Percentiles rank a stretch among this genome's conserved stretches.
Evolutionary conservation across 1,140 invertebrate genomes (phyloP).

Genomic region (Bathynomus jamesi): DNA sequence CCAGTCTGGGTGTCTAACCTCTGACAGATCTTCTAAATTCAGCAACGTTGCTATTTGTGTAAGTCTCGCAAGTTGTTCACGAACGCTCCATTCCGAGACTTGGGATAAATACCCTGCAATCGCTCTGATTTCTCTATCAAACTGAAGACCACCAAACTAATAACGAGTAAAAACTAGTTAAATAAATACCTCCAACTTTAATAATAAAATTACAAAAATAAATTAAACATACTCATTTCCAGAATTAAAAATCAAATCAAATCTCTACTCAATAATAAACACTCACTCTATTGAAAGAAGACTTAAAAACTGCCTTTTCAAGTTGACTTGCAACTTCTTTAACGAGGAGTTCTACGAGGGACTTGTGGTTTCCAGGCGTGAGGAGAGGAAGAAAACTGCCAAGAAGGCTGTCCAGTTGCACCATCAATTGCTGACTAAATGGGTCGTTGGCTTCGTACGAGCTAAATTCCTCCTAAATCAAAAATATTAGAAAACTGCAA

Average conservation of each 20-base stretch:
- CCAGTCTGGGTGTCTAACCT: conserved; percentile 45
- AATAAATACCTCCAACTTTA: conserved; percentile 15
- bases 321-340: conserved; percentile 73
- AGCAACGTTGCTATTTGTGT: conserved; percentile 86
- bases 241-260: not conserved
- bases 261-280: no score
- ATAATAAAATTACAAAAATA: not conserved
- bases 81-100: conserved; percentile 79
- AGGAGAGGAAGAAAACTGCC: conserved; percentile 68
- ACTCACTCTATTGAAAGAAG: conserved; percentile 45
- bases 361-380: conserved; percentile 70
- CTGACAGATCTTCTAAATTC: conserved; percentile 75
- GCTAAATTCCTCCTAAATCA: conserved; percentile 71
- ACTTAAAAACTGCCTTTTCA: conserved; percentile 78
- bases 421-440: conserved; percentile 75
- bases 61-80: conserved; percentile 83
- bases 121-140: conserved; percentile 87
- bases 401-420: conserved; percentile 71
- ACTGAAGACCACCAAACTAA: conserved; percentile 74
- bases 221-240: not conserved
- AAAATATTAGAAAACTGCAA: no score
- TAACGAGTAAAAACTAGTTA: conserved; percentile 44
- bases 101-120: conserved; percentile 76
- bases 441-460: conserved; percentile 86
- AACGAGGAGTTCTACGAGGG: conserved; percentile 67